A percentile compares a stretch with the other conserved stretches of the same genome.
Evolutionary conservation across 1,140 invertebrate genomes (phyloP).

Genomic region (Hypothenemus hampei): DNA sequence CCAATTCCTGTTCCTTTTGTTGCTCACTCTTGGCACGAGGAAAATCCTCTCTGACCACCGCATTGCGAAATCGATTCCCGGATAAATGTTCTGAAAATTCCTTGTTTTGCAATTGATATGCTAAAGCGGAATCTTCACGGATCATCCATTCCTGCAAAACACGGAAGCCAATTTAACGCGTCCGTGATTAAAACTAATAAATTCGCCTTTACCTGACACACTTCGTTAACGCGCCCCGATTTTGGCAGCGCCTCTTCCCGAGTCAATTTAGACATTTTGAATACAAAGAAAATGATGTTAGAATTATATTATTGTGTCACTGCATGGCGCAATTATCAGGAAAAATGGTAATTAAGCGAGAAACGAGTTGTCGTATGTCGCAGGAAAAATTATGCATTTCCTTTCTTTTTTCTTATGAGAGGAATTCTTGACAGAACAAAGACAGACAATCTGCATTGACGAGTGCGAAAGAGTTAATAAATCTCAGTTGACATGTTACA

Average conservation of each 20-base stretch:
- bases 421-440: too few relatives aligned
- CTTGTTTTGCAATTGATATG: constrained; percentile 83
- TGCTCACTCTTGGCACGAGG: constrained; percentile 80
- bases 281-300: too few relatives aligned
- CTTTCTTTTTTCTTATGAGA: too few relatives aligned
- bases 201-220: constrained; percentile 52
- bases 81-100: constrained; percentile 84
- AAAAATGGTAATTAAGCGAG: too few relatives aligned
- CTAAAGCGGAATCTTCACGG: constrained; percentile 84
- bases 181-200: too few relatives aligned
- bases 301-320: too few relatives aligned
- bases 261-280: constrained; percentile 28
- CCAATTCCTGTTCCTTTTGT: constrained; percentile 64
- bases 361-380: too few relatives aligned
- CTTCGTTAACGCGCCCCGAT: constrained; percentile 40
- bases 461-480: too few relatives aligned
- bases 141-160: constrained; percentile 72
- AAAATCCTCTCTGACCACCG: constrained; percentile 82
- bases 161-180: not conserved
- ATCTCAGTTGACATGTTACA: too few relatives aligned
- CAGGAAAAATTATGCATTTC: too few relatives aligned
- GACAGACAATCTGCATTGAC: too few relatives aligned
- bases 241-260: constrained; percentile 34
- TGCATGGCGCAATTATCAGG: too few relatives aligned
- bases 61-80: constrained; percentile 81